phyloP scores from a whole-genome alignment of 2,797 vertebrate species.

The Tadarida brasiliensis region DNA sequence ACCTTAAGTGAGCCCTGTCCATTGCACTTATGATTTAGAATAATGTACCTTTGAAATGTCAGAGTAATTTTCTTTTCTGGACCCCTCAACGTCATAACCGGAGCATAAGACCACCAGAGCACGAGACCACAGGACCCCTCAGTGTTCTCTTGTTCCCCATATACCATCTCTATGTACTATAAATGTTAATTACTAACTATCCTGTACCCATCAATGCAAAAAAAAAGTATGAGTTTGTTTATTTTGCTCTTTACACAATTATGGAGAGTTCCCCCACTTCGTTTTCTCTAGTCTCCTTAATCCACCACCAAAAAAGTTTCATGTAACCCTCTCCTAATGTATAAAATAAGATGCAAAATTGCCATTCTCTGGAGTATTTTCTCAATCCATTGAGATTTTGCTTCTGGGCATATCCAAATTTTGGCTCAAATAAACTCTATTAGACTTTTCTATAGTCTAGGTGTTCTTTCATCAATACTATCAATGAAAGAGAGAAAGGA shows the following conservation, averaged over 20 bases:
- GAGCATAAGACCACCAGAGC: neutral
- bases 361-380: neutral
- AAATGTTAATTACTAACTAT: neutral
- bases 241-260: neutral
- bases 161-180: neutral
- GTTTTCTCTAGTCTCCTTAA: neutral
- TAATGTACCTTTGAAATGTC: no score
- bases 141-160: neutral
- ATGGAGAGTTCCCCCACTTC: neutral
- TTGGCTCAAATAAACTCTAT: neutral
- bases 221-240: neutral
- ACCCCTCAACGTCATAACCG: no score
- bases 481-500: neutral
- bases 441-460: neutral
- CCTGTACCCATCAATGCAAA: neutral
- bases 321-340: neutral
- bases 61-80: no score
- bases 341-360: neutral
- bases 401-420: neutral
- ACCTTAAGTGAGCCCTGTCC: neutral
- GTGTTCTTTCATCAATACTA: neutral
- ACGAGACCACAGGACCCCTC: neutral
- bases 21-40: no score
- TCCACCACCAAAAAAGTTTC: neutral
- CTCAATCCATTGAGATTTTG: neutral